These are phyloP conservation scores for Epinephelus malabaricus DNA, from an alignment of 2,797 vertebrate genomes.

Conservation along the genomic window DNA sequence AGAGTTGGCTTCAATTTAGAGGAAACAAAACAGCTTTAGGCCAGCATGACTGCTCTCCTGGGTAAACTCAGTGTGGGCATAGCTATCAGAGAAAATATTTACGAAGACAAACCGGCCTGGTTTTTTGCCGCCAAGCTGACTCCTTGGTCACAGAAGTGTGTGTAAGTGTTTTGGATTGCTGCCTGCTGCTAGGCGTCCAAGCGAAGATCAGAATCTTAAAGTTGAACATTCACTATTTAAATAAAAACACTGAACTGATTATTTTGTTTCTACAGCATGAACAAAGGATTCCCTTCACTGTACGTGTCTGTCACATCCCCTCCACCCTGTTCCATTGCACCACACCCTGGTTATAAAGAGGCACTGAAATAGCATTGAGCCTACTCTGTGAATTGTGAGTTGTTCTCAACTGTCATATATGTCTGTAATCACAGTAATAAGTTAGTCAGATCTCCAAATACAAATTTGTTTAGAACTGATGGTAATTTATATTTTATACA, in stretches of 20 bases:
- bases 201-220: constrained; percentile 3
- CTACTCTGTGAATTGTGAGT: neutral
- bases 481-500: neutral
- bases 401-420: neutral
- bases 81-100: constrained; percentile 40
- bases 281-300: constrained; percentile 58
- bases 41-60: neutral
- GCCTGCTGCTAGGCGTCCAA: neutral
- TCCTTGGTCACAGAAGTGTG: too few relatives aligned
- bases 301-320: constrained; percentile 46
- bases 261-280: constrained; percentile 59
- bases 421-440: neutral
- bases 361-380: constrained; percentile 8
- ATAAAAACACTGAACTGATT: constrained; percentile 49
- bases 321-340: constrained; percentile 51
- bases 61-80: neutral
- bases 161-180: constrained; percentile 8
- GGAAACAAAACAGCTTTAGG: constrained; percentile 3
- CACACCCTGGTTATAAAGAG: constrained; percentile 47
- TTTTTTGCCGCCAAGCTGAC: neutral
- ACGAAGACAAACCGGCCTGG: neutral
- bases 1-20: neutral
- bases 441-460: neutral
- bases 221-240: neutral
- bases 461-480: neutral